Evolutionary conservation across 2,113 vertebrate genomes (phyloP), one percentile per base, ranked within the genome.

Genomic region (Cavia aperea): DNA sequence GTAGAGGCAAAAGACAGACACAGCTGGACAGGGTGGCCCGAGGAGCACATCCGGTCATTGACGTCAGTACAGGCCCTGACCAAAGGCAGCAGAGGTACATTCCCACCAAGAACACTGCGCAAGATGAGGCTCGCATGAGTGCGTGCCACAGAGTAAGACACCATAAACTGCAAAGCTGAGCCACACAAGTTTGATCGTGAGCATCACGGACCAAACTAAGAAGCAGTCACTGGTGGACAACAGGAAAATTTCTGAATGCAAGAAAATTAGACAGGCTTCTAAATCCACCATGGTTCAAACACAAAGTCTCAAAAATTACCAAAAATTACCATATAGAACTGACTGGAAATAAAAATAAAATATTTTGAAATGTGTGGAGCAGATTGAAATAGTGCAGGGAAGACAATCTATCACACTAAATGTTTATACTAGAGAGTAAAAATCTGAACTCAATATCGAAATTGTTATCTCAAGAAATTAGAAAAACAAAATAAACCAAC

Each of bases 21-120:
- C 4, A 6, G 14, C 10, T 0, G 26, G n/a, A 31, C 11, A 18
- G 29, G 0, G 2, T 1, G 23, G 73, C n/a, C 60, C 68, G 23
- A 58, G 46, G 5, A 36, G 33, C 10, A 24, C 10, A 58, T 31
- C 43, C 19, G 33, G 6, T 19, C 13, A 19, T 1, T 36, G 43
- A 43, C 58, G 36, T 2, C 7, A 63, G 13, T 2, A 54, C 14
- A 36, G 14, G 24, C 14, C 23, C 26, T 13, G 39, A 2, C 16
- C 36, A 18, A 23, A 2, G n/a, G 33, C 36, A 10, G 3, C 11
- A 12, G 36, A 31, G 24, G 14, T 1, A 4, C 15, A 13, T 7
- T 18, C 29, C 36, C 15, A 16, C 29, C 7, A 3, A 0, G 10
- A 24, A 29, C n/a, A 62, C 24, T 58, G 21, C 7, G 58, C 24